These are phyloP conservation scores for Eutrigla gurnardus DNA, from an alignment of 2,797 vertebrate species.

Conservation along the genomic window DNA sequence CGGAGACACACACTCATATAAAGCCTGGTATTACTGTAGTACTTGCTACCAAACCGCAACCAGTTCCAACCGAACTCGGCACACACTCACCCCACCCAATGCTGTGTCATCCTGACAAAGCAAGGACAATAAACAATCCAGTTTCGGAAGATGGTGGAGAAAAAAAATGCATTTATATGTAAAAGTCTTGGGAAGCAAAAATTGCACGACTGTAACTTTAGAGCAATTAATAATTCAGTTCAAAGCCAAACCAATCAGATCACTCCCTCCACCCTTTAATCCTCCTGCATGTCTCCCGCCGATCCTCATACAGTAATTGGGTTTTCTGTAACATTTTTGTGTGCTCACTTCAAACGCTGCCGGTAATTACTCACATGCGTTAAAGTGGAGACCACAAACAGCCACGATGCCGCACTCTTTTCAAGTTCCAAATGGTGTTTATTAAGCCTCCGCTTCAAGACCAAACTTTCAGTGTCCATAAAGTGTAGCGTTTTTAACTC, in stretches of 20 bases:
- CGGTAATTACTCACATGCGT: slow-evolving; percentile 71
- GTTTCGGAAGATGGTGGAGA: slow-evolving; percentile 11
- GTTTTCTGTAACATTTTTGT: slow-evolving; percentile 64
- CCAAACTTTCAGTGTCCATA: slow-evolving; percentile 56
- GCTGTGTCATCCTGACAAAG: slow-evolving; percentile 44
- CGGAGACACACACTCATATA: slow-evolving; percentile 49
- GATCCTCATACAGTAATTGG: slow-evolving; percentile 38
- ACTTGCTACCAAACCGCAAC: slow-evolving; percentile 52
- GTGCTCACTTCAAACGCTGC: slow-evolving; percentile 68
- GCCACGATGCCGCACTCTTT: slow-evolving; percentile 56
- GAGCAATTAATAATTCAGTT: not conserved
- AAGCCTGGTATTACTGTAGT: slow-evolving; percentile 46
- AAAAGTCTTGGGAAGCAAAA: not conserved
- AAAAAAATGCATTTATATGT: not conserved
- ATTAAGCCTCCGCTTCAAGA: slow-evolving; percentile 69
- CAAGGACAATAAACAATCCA: slow-evolving; percentile 37
- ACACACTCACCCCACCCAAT: slow-evolving; percentile 45
- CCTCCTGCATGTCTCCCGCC: slow-evolving; percentile 7
- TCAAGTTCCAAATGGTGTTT: slow-evolving; percentile 75
- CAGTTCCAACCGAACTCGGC: slow-evolving; percentile 34
- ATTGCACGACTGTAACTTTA: not conserved
- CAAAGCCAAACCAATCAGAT: slow-evolving; percentile 12
- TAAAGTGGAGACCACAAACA: slow-evolving; percentile 71
- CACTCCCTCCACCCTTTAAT: slow-evolving; percentile 2
- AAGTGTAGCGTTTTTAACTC: slow-evolving; percentile 54